phyloP scores from a whole-genome alignment of 2,113 vertebrate genomes.

The Rhinolophus ferrumequinum region DNA sequence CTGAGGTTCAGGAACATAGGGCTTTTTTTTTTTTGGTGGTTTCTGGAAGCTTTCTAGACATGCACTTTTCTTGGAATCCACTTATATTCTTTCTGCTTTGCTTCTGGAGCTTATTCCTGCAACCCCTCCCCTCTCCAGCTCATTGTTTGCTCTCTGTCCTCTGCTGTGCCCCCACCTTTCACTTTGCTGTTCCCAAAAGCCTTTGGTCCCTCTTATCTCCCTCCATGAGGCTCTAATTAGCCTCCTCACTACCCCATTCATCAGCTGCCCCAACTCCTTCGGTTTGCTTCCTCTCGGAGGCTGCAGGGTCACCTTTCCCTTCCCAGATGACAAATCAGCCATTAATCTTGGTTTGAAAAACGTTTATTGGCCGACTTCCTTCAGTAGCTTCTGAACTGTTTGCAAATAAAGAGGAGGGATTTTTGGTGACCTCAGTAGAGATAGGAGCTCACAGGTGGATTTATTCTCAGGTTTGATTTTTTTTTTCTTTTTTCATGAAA shows the following conservation, averaged over 20 bases:
- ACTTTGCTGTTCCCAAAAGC: constrained; percentile 40
- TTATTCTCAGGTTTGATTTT: constrained; percentile 82
- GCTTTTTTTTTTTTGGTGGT: background rate
- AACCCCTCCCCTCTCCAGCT: background rate
- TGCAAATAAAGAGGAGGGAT: constrained; percentile 83
- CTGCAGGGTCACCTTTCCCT: constrained; percentile 60
- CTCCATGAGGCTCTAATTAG: constrained; percentile 63
- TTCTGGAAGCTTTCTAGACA: background rate
- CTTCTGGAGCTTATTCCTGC: background rate
- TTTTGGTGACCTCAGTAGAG: constrained; percentile 78
- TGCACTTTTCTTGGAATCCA: background rate
- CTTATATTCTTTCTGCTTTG: background rate
- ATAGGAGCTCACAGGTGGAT: constrained; percentile 84
- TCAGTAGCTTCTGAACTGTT: constrained; percentile 81
- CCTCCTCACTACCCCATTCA: constrained; percentile 50
- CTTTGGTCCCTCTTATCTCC: constrained; percentile 33
- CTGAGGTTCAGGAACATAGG: background rate
- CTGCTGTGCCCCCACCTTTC: constrained; percentile 46
- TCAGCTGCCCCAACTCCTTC: constrained; percentile 40
- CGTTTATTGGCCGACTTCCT: constrained; percentile 75
- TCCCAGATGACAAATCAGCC: constrained; percentile 75
- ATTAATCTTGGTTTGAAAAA: constrained; percentile 79
- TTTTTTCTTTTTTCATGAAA: constrained; percentile 18
- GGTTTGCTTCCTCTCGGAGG: constrained; percentile 55
- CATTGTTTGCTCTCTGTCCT: background rate